Base-by-base conservation (phyloP, 2,797 vertebrate genomes). In the Poeciliopsis presidionis region DNA sequence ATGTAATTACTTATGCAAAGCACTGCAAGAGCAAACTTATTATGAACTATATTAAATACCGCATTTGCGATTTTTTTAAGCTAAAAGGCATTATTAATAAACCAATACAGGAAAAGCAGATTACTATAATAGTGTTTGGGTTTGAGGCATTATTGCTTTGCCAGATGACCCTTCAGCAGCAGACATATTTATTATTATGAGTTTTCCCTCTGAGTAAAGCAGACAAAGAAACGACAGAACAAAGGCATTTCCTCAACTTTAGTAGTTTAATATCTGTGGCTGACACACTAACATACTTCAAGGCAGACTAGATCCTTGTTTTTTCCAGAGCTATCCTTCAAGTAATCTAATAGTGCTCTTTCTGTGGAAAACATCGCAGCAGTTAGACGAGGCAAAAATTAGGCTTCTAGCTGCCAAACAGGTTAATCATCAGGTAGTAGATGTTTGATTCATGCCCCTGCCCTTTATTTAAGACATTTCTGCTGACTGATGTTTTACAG, bases 401-500 rank as follows among this genome's bases (percentile, higher is more conserved):
- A 72, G 84, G 78, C 76, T 72, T 88, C 72, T 76, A 86, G 84
- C 79, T 93, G 79, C 86, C 85, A 87, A 79, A 81, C 39, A 81
- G 83, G 65, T 90, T 95, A 95, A 95, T 93, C 82, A 94, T 93
- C 89, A 91, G 91, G 90, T 94, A 80, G 80, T 71, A 14, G 71
- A 43, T 78, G 83, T 89, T 94, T 95, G 90, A 95, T 94, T 94
- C 92, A 92, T 71, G 80, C 83, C 85, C 81, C 84, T 80, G 84
- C 85, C 71, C 89, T 94, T 89, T 88, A 94, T 91, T 93, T 93
- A 93, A 92, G 83, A 86, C 86, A 84, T 87, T 92, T 90, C 84
- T 87, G 82, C 86, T 79, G 88, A 90, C 83, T 87, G 81, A 88
- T 83, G 88, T 93, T 96, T 95, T 95, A 95, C 90, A 91, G 90